Evolutionary conservation across 2,113 vertebrate species (phyloP), one percentile per base, ranked within the genome.

Genomic region (Nettapus auritus): DNA sequence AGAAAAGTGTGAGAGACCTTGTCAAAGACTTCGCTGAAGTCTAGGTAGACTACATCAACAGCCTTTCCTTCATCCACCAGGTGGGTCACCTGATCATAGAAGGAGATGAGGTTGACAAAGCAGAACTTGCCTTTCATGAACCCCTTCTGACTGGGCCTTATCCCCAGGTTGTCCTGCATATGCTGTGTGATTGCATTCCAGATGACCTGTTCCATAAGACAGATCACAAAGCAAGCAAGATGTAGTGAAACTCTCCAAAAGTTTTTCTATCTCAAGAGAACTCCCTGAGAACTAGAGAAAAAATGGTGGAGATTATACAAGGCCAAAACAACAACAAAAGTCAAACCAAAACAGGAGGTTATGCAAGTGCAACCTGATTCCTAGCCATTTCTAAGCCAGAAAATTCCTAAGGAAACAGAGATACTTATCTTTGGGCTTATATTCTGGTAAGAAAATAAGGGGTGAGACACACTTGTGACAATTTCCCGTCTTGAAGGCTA

Each of bases 211-310:
- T 18, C 42, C 46, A 48, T 48, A 48, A 11, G 46, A 48, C 20
- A 48, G 14, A 14, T 77, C 64, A 59, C 40, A 78, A 16, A 50
- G 4, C 9, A 77, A 73, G 20, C 6, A 84, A 50, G 17, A 55
- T 52, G 22, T 12, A 40, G 8, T 23, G 20, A 90, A 74, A 10
- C 7, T 0, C 0, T 46, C 19, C 6, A 73, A 14, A 67, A 67
- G 33, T 73, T 80, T 44, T n/a, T n/a, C 17, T n/a, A 33, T 48
- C 50, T 75, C 36, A 63, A n/a, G 42, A 83, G 46, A 88, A 55
- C 55, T 52, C 55, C 22, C n/a, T 62, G 53, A 7, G 3, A 18
- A 25, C 18, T 15, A 68, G 14, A 4, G 44, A 88, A 50, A 50
- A 5, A 56, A 4, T 13, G 14, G 19, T 64, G 14, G 12, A 89